phyloP scores from a whole-genome alignment of 2,888 invertebrate species.

The Hipparchia sbordonii region DNA sequence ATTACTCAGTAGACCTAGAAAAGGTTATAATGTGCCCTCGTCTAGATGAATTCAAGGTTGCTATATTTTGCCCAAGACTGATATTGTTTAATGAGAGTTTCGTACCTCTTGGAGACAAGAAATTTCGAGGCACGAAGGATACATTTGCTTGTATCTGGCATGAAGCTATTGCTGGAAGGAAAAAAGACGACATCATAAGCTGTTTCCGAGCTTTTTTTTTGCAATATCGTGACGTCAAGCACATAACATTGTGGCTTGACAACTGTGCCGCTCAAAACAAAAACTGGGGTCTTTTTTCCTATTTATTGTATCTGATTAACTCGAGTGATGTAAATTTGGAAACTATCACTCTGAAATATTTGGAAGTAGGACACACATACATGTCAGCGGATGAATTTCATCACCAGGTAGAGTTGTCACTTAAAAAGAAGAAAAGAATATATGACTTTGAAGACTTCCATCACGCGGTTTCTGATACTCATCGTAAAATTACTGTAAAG shows the following conservation, averaged over 20 bases:
- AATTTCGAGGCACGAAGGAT: not conserved
- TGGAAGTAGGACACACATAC: slow-evolving; percentile 47
- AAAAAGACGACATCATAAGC: not conserved
- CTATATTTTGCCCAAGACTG: not conserved
- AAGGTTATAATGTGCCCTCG: slow-evolving; percentile 1
- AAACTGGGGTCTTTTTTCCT: not conserved
- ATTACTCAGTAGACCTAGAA: slow-evolving; percentile 4
- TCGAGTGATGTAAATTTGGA: slow-evolving; percentile 34
- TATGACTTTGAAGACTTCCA: slow-evolving; percentile 32
- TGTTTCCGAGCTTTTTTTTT: not conserved
- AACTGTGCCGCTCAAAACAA: slow-evolving; percentile 3
- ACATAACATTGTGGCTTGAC: not conserved
- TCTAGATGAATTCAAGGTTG: not conserved
- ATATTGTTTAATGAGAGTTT: slow-evolving; percentile 4
- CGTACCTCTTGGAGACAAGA: not conserved
- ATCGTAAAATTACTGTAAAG: slow-evolving; percentile 38
- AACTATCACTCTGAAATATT: slow-evolving; percentile 33
- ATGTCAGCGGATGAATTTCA: slow-evolving; percentile 53
- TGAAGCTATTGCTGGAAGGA: not conserved
- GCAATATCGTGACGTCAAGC: not conserved
- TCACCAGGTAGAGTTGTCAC: slow-evolving; percentile 47
- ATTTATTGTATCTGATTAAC: slow-evolving; percentile 26
- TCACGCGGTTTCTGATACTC: slow-evolving; percentile 34
- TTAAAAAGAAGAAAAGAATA: slow-evolving; percentile 41
- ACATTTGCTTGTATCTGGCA: not conserved